Conservation (phyloP, 2,888 invertebrate genomes). For the Ophioninae sp. region DNA sequence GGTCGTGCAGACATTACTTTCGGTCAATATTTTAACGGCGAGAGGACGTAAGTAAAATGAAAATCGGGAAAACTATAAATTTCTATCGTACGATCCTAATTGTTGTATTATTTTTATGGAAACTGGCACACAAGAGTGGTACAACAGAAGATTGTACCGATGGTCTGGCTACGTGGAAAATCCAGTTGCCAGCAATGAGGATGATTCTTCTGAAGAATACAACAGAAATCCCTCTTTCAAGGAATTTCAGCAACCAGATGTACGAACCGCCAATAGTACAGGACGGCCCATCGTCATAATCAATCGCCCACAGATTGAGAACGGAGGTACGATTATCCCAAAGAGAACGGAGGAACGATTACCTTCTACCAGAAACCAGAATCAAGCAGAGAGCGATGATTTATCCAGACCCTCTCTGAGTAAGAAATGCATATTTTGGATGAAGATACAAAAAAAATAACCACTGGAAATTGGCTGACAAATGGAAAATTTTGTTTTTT, state of each 20-base stretch:
- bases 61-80: background rate
- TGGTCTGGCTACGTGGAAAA: slow-evolving; percentile 3
- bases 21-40: background rate
- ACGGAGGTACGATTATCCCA: too few species aligned
- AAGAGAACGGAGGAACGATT: background rate
- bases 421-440: background rate
- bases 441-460: background rate
- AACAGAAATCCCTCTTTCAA: slow-evolving; percentile 25
- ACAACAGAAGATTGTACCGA: background rate
- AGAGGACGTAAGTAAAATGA: background rate
- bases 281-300: background rate
- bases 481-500: slow-evolving; percentile 4
- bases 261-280: background rate
- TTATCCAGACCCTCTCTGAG: background rate
- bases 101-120: background rate
- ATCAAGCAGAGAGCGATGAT: background rate
- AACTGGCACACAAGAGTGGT: background rate
- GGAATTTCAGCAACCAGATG: background rate
- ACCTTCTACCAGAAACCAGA: background rate
- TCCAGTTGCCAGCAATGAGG: background rate
- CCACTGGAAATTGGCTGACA: background rate
- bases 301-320: background rate
- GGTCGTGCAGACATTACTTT: background rate
- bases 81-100: too few species aligned
- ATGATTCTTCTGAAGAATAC: background rate